Evolutionary conservation across 1,140 invertebrate genomes (phyloP), one percentile per base, ranked within the genome.

Genomic region (Drosophila ohnishii): DNA sequence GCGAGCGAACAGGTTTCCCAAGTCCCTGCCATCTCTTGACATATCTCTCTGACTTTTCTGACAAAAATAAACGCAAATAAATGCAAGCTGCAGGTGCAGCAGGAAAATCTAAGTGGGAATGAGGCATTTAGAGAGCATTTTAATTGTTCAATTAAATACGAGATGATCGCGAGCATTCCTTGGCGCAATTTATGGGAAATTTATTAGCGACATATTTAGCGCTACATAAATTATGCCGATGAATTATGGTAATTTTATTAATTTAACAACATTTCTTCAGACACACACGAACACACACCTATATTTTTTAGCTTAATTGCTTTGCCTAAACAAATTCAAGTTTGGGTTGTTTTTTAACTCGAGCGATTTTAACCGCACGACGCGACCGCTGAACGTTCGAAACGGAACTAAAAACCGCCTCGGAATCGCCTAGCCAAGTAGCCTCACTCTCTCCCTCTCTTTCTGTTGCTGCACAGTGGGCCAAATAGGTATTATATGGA

Each of bases 371-470:
- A 64, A 39, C 53, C 69, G 72, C 32, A 55, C 53, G 37, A 35
- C 45, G 39, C 51, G 69, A 62, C 57, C 50, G 70, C 69, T 62
- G 44, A 63, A 64, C 59, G 72, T 73, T 73, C 40, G 51, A 59
- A 74, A 64, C 63, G 51, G 34, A 75, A 74, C 71, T 74, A 37
- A 74, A 73, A 74, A 74, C 22, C 69, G 67, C 69, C 34, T 35
- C 28, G 30, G 13, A 73, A 62, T 50, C 51, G 44, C 40, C 48
- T 34, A 22, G 14, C 40, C 56, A 67, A 50, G 64, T 61, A 25
- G 62, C 44, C 60, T 51, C 62, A 14, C 30, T 22, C 58, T 45
- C 14, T 47, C 40, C 37, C 16, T 48, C 14, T 40, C 60, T 53
- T 16, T 42, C 44, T 35, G 9, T 2, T 1, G 34, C 25, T 8